Evolutionary conservation across 2,797 vertebrate species (phyloP), one percentile per base, ranked within the genome.

Genomic region (Protosalanx chinensis): DNA sequence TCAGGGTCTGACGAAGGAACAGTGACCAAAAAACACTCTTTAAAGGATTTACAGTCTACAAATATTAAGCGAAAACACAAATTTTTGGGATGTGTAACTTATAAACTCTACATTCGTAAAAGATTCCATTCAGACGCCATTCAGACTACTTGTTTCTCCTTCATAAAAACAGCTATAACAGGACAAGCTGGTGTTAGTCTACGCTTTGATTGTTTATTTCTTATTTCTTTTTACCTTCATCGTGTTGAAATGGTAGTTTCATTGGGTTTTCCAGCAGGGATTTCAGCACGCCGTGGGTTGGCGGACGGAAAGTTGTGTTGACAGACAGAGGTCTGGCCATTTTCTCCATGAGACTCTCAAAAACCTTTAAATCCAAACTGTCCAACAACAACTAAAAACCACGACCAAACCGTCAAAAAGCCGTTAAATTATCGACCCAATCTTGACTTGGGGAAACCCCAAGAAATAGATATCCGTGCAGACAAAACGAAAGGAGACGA

Each of bases 251-350:
- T 49, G 96, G 96, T 83, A 98, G 92, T 87, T 97, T 98, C 75
- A 97, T 92, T 1, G 97, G 97, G 76, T 98, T 98, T 79, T 98
- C 97, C 94, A 98, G 93, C 81, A 98, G 91, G 53, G 97, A 98
- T 79, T 98, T 98, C 72, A 98, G 94, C 37, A 98, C 97, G 76
- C 97, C 96, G 83, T 98, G 96, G 37, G 95, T 95, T 86, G 95
- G 96, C 85, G 95, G 95, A 86, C 96, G 90, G 89, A 96, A 98
- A 88, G 93, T 90, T 84, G 94, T 87, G 81, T 94, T 96, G 72
- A 95, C 73, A 53, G 94, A 82, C 74, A 95, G 90, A 87, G 94
- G 93, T 92, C 96, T 93, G 86, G 96, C 92, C 96, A 98, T 98
- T 88, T 94, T 94, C 88, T 94, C 90, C 91, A 90, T 91, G 53